phyloP scores from a whole-genome alignment of 2,888 invertebrate genomes.

The Nycteola revayana region DNA sequence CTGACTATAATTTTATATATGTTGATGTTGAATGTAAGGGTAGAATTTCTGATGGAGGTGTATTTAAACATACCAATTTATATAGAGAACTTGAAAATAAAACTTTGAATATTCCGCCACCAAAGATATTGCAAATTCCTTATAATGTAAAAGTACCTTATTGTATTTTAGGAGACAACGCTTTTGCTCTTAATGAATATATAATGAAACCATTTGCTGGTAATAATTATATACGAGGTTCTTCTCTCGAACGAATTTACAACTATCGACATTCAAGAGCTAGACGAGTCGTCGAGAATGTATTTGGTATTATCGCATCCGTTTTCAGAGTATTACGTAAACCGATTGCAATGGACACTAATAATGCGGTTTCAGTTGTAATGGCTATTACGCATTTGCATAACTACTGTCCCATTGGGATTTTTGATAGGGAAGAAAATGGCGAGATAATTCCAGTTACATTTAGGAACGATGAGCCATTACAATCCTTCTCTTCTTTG shows the following conservation, averaged over 20 bases:
- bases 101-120: slow-evolving; percentile 16
- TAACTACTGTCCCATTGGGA: slow-evolving; percentile 7
- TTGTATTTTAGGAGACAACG: slow-evolving; percentile 28
- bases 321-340: slow-evolving; percentile 16
- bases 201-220: slow-evolving; percentile 30
- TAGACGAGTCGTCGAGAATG: slow-evolving; percentile 34
- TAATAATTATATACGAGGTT: slow-evolving; percentile 19
- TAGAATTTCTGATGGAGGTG: slow-evolving; percentile 23
- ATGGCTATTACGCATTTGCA: slow-evolving; percentile 6
- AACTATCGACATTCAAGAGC: slow-evolving; percentile 31
- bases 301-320: slow-evolving; percentile 25
- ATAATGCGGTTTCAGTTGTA: slow-evolving; percentile 8
- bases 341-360: slow-evolving; percentile 16
- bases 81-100: slow-evolving; percentile 20
- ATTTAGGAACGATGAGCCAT: slow-evolving; percentile 8
- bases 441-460: slow-evolving; percentile 9
- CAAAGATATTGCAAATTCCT: slow-evolving; percentile 23
- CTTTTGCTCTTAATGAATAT: slow-evolving; percentile 26
- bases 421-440: slow-evolving; percentile 9
- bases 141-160: slow-evolving; percentile 28
- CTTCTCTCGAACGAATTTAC: slow-evolving; percentile 30
- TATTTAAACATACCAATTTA: slow-evolving; percentile 25
- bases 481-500: slow-evolving; percentile 9
- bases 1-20: slow-evolving; percentile 33
- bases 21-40: slow-evolving; percentile 19